Base-by-base conservation (phyloP, 2,113 vertebrate species). In the Ursus arctos region DNA sequence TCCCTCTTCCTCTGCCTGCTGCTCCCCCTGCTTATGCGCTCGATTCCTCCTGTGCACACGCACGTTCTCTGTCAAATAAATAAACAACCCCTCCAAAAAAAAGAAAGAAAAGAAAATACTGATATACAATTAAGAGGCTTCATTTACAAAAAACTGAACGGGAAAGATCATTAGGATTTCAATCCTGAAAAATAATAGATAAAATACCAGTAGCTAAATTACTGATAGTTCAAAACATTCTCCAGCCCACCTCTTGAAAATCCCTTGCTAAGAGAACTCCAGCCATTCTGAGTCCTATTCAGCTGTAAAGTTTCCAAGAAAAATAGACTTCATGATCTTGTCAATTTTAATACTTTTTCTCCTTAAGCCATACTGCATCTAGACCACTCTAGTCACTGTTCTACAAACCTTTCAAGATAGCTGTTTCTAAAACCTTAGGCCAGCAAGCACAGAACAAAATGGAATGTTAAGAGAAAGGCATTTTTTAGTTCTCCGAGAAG, bases 61-160 rank as follows among this genome's bases (percentile, higher is more conserved):
- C 53, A 18, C 4, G 14, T 15, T 67, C 51, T 53, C 63, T 67
- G 63, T 67, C 31, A 67, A 63, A 63, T 31, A 63, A 67, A 67
- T 6, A 67, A 67, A 67, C 16, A 31, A 67, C 43, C 43, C 43
- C 43, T 4, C 43, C 14, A 67, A 67, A 67, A 67, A 67, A 33
- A 53, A 53, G 14, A 51, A 51, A 2, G 31, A 67, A 67, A 2
- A 33, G 31, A 33, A 69, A 96, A 90, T 51, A 95, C 36, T 89
- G 88, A 77, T 24, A 91, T 95, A 95, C 65, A 76, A 96, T 57
- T 91, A 59, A 55, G 11, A 95, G 43, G 28, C 36, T 97, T 89
- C 28, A n/a, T 81, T 96, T 96, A 81, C 72, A 93, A 93, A 94
- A 88, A n/a, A 22, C 53, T 72, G 22, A 95, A 84, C 71, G n/a